Evolutionary conservation across 2,797 vertebrate genomes (phyloP), one percentile per base, ranked within the genome.

Genomic region (Meriones psammophilus): DNA sequence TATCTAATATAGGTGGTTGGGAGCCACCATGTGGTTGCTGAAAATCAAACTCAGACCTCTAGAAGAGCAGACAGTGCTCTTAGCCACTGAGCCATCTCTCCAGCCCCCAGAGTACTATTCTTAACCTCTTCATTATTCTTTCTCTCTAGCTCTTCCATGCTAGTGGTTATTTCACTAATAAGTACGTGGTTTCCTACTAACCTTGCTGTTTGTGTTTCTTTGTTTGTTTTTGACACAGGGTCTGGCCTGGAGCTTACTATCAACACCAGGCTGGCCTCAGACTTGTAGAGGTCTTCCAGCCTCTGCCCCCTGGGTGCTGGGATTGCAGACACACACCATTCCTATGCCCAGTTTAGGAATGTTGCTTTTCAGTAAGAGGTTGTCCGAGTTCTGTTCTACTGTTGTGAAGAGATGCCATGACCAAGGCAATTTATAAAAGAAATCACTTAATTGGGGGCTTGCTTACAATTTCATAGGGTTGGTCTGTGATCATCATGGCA

Each of bases 111-210:
- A 73, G 13, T 26, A 13, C 36, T 73, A n/a, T 74, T 87, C 24
- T 94, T 81, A 46, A 85, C 15, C 24, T 76, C 20, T 79, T 94
- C 10, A 15, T 88, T 95, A 20, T 80, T 95, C 26, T 46, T 92
- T 64, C 3, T 84, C 13, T 50, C 86, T 42, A 76, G 89, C 10
- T 64, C 18, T 88, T 14, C 50, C 76, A 28, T 9, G 60, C 39
- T 54, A 9, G 24, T 30, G 33, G 50, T 56, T 39, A 46, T 26
- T 2, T 36, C 58, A 80, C 76, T 50, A 28, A 58, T 62, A 46
- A n/a, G 83, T 54, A 60, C 62, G 66, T 30, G 36, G 26, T 89
- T 95, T 56, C 62, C 96, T 78, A 81, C 86, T 81, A 64, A 3
- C 84, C 5, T 64, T 26, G 39, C 58, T 93, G 24, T 73, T 93